Percentiles rank a stretch among this genome's conserved stretches.
Evolutionary conservation across 2,888 invertebrate genomes (phyloP).

Genomic region (Theodoxus fluviatilis): DNA sequence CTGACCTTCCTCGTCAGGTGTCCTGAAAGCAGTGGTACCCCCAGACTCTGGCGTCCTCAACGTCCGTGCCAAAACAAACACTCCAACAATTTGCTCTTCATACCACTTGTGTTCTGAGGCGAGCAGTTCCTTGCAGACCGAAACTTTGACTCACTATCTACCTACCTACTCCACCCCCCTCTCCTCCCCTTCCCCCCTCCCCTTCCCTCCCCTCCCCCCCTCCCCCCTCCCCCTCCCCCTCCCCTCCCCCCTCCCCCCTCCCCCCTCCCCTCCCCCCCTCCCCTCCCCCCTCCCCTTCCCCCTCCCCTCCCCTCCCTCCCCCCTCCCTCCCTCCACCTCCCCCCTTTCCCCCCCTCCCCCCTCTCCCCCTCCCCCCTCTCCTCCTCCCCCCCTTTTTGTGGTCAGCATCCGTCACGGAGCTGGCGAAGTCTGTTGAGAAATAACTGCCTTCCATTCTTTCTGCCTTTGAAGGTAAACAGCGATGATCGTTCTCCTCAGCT

Average conservation of each 20-base stretch:
- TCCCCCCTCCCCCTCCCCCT: background rate
- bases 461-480: background rate
- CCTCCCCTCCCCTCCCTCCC: background rate
- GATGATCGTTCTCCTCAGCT: no score
- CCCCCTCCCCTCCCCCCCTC: constrained; percentile 14
- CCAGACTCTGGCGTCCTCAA: no score
- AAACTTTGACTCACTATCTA: no score
- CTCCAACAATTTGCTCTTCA: no score
- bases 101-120: no score
- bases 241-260: background rate
- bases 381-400: background rate
- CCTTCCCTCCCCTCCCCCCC: background rate
- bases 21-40: no score
- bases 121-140: no score
- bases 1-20: no score
- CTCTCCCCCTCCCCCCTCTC: background rate
- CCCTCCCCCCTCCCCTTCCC: background rate
- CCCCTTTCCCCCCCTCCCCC: background rate
- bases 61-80: no score
- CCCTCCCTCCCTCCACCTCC: background rate
- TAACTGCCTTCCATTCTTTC: background rate
- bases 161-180: no score
- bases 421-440: no score
- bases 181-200: constrained; percentile 1
- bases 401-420: no score